Conservation (phyloP, 1,140 invertebrate species). For the Gonatopus flavifemur region DNA sequence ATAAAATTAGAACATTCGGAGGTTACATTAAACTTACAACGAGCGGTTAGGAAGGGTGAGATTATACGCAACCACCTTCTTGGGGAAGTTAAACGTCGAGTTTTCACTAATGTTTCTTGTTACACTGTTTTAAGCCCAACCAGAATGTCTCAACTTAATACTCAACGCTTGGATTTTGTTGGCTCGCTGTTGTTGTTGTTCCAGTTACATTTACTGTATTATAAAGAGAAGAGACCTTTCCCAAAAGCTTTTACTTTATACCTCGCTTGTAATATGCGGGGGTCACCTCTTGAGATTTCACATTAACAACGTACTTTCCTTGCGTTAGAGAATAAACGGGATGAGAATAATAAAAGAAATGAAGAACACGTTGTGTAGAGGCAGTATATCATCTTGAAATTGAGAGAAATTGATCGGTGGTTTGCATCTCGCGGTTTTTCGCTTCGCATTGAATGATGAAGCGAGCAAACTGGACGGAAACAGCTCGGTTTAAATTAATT, state of each 20-base stretch:
- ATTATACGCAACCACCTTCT: constrained; percentile 25
- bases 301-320: too few relatives aligned
- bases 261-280: too few relatives aligned
- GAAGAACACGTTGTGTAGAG: too few relatives aligned
- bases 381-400: constrained; percentile 22
- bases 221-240: too few relatives aligned
- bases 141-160: constrained; percentile 32
- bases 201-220: too few relatives aligned
- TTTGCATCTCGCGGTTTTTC: constrained; percentile 23
- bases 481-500: constrained; percentile 46
- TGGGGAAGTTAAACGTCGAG: constrained; percentile 43
- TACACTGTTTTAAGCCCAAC: constrained; percentile 44
- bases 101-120: constrained; percentile 57
- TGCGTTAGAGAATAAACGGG: too few relatives aligned
- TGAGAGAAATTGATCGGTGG: constrained; percentile 29
- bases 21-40: too few relatives aligned
- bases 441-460: constrained; percentile 12
- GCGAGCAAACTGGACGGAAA: constrained; percentile 26
- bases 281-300: too few relatives aligned
- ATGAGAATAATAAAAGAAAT: too few relatives aligned
- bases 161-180: constrained; percentile 25
- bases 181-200: too few relatives aligned
- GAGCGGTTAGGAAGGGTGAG: constrained; percentile 5
- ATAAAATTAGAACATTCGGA: too few relatives aligned
- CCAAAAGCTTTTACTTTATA: too few relatives aligned